Evolutionary conservation across 2,888 invertebrate species (phyloP).

Genomic region (Melanchra persicariae): DNA sequence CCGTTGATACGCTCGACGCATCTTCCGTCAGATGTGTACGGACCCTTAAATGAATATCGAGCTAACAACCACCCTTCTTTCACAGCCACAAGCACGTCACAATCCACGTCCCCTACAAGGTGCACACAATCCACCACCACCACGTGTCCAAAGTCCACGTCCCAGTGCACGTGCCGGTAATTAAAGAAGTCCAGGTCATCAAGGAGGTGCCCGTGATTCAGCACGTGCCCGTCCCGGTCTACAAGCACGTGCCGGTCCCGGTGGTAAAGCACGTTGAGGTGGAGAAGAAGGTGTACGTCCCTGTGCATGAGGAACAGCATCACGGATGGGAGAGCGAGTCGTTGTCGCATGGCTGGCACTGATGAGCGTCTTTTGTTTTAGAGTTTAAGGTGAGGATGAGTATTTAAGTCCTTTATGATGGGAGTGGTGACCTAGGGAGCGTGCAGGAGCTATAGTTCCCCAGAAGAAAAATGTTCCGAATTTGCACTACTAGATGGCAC

Average conservation of each 20-base stretch:
- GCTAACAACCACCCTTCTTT: slow-evolving; percentile 27
- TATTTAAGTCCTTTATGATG: background rate
- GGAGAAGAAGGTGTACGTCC: slow-evolving; percentile 86
- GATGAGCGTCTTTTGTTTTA: slow-evolving; percentile 72
- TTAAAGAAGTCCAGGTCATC: slow-evolving; percentile 86
- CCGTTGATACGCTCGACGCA: too few relatives aligned
- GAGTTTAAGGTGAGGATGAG: slow-evolving; percentile 74
- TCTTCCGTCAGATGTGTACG: too few relatives aligned
- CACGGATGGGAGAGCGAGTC: slow-evolving; percentile 88
- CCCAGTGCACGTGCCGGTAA: slow-evolving; percentile 84
- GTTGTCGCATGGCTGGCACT: slow-evolving; percentile 89
- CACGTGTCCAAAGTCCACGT: slow-evolving; percentile 86
- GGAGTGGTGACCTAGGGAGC: too few relatives aligned
- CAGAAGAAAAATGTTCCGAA: too few relatives aligned
- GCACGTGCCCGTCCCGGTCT: slow-evolving; percentile 83
- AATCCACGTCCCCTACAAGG: slow-evolving; percentile 88
- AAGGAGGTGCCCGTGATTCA: slow-evolving; percentile 86
- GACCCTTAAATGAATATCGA: background rate
- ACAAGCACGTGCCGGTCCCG: slow-evolving; percentile 83
- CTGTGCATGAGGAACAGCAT: slow-evolving; percentile 78
- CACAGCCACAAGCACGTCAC: slow-evolving; percentile 85
- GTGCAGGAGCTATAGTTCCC: too few relatives aligned
- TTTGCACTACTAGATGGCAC: too few relatives aligned
- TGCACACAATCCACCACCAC: slow-evolving; percentile 88
- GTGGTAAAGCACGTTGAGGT: slow-evolving; percentile 84